Conservation (phyloP, 2,797 vertebrate species). For the Aulostomus chinensis region DNA sequence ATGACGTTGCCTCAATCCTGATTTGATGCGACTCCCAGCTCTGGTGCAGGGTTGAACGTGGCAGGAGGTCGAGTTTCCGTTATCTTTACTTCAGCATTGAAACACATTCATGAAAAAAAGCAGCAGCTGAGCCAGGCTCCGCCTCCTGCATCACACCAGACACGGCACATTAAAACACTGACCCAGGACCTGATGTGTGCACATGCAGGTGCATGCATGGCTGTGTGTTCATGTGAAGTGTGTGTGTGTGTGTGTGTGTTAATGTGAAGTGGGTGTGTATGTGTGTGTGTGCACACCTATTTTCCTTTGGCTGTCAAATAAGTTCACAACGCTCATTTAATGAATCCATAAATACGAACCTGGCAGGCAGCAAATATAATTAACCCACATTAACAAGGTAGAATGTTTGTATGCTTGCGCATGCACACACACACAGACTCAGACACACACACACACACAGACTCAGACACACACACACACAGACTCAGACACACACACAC, state of each 20-base stretch:
- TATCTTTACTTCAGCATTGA: no score
- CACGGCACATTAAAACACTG: slow-evolving; percentile 17
- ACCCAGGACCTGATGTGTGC: background rate
- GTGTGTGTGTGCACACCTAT: no score
- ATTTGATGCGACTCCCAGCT: no score
- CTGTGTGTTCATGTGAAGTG: background rate
- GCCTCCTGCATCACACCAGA: no score
- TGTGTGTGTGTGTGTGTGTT: background rate
- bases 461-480: no score
- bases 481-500: no score
- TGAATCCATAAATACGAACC: slow-evolving; percentile 19
- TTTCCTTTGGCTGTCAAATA: slow-evolving; percentile 9
- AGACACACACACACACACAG: no score
- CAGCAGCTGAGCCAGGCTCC: no score
- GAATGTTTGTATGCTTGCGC: background rate
- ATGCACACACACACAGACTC: background rate
- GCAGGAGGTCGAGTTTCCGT: no score
- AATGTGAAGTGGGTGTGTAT: background rate
- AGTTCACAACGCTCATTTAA: slow-evolving; percentile 20
- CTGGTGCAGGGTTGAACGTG: no score
- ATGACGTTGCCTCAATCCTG: no score
- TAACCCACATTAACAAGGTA: slow-evolving; percentile 21
- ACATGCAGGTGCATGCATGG: background rate
- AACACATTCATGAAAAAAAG: no score
- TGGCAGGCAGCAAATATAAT: slow-evolving; percentile 34